Base-by-base conservation (phyloP, 2,888 invertebrate genomes). In the Andrena haemorrhoa region DNA sequence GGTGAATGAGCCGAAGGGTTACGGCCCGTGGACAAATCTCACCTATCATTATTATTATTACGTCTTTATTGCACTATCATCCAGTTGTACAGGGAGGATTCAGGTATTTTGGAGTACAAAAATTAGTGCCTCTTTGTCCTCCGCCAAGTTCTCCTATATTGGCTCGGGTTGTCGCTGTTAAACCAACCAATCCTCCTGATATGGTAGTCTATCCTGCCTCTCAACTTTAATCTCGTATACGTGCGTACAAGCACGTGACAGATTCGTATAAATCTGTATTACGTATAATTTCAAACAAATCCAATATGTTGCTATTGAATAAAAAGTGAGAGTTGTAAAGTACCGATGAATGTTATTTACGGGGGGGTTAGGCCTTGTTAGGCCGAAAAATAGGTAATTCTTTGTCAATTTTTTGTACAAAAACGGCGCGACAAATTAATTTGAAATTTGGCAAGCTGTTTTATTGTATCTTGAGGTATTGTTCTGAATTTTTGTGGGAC, bases 51-150 rank as follows among this genome's bases (percentile, higher is more conserved):
- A 75, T 4, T n/a, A n/a, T n/a, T n/a, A n/a, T n/a, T n/a, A n/a
- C n/a, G n/a, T n/a, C n/a, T n/a, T n/a, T n/a, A n/a, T n/a, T n/a
- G n/a, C n/a, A n/a, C n/a, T n/a, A n/a, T n/a, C n/a, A n/a, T n/a
- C n/a, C n/a, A n/a, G 23, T 83, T 6, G 35, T 86, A 23, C 86
- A 85, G 75, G 89, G 89, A 10, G 89, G 85, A 20, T 8, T 86
- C 12, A 49, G 26, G 20, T 89, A 84, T 61, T 65, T 70, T 23
- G 87, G 87, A 12, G 77, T 88, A 10, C 31, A 75, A 51, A 88
- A 73, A 79, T 76, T 88, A 51, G 35, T 85, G n/a, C 79, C 82
- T 47, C 8, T 74, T 10, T 75, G 75, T 49, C 60, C 75, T 16
- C 71, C 75, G 8, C 82, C 83, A 23, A 66, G 41, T 56, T 70